phyloP scores from a whole-genome alignment of 2,797 vertebrate species.

The Arrhamphus sclerolepis region DNA sequence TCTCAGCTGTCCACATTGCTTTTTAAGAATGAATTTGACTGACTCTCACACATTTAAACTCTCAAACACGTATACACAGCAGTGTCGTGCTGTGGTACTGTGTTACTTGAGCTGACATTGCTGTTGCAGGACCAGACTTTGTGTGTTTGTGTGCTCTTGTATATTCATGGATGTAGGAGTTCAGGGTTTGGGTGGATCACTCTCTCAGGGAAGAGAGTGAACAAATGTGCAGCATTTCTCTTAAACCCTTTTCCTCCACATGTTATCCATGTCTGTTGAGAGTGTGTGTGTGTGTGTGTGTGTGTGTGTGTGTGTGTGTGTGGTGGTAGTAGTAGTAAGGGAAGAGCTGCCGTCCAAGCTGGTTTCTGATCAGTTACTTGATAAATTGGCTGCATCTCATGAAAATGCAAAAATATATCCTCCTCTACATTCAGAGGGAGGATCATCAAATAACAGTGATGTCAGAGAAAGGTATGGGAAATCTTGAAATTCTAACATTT shows the following conservation, averaged over 20 bases:
- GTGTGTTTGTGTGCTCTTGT: neutral
- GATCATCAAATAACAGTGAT: too few relatives aligned
- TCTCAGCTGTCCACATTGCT: constrained; percentile 50
- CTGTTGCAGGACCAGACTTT: constrained; percentile 23
- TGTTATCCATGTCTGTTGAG: constrained; percentile 9
- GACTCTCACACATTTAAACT: constrained; percentile 3
- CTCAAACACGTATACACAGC: constrained; percentile 8
- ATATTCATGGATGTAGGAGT: constrained; percentile 1
- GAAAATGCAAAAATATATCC: constrained; percentile 17
- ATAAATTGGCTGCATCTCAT: constrained; percentile 37
- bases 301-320: too few relatives aligned
- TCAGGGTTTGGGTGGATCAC: constrained; percentile 21
- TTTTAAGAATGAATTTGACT: constrained; percentile 31
- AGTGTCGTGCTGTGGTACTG: constrained; percentile 23
- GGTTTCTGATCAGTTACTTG: constrained; percentile 46
- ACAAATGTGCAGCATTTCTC: constrained; percentile 17
- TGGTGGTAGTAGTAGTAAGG: too few relatives aligned
- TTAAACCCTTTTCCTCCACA: constrained; percentile 5
- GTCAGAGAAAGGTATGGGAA: constrained; percentile 45
- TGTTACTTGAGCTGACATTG: constrained; percentile 27
- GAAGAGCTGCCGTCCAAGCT: constrained; percentile 13
- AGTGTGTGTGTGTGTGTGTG: constrained; percentile 18
- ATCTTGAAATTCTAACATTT: too few relatives aligned
- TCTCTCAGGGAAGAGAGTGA: constrained; percentile 2
- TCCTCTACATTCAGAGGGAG: too few relatives aligned